Evolutionary conservation across 1,140 invertebrate species (phyloP).

Genomic region (Fopius arisanus): DNA sequence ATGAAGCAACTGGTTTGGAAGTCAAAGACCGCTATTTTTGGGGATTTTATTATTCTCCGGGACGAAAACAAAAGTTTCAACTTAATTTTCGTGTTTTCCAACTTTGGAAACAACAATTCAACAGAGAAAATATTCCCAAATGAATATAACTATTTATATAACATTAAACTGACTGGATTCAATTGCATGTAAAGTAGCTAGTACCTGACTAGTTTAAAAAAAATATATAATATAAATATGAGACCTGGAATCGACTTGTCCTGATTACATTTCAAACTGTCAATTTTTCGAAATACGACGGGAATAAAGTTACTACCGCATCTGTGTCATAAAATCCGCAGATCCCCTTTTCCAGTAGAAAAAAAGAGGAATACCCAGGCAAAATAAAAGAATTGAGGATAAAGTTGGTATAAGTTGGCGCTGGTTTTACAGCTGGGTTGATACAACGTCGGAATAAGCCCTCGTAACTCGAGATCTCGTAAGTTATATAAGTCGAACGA

Average conservation of each 20-base stretch:
- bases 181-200: too few relatives aligned
- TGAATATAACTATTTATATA: too few relatives aligned
- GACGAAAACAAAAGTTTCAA: too few relatives aligned
- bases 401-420: background rate
- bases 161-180: too few relatives aligned
- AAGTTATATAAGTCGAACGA: constrained; percentile 14
- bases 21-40: too few relatives aligned
- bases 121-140: too few relatives aligned
- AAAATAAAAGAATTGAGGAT: background rate
- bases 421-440: constrained; percentile 3
- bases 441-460: constrained; percentile 18
- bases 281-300: background rate
- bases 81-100: too few relatives aligned
- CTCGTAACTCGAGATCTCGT: constrained; percentile 14
- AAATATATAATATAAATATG: background rate
- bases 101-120: too few relatives aligned
- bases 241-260: background rate
- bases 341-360: background rate
- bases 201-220: too few relatives aligned
- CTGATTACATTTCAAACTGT: background rate
- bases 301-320: background rate
- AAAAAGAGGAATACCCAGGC: background rate
- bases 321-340: background rate
- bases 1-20: too few relatives aligned
- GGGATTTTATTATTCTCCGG: too few relatives aligned